A percentile compares a stretch with the other conserved stretches of the same genome.
These are phyloP conservation scores for Drosophila picticornis DNA, from an alignment of 2,888 invertebrate species.

Conservation along the genomic window DNA sequence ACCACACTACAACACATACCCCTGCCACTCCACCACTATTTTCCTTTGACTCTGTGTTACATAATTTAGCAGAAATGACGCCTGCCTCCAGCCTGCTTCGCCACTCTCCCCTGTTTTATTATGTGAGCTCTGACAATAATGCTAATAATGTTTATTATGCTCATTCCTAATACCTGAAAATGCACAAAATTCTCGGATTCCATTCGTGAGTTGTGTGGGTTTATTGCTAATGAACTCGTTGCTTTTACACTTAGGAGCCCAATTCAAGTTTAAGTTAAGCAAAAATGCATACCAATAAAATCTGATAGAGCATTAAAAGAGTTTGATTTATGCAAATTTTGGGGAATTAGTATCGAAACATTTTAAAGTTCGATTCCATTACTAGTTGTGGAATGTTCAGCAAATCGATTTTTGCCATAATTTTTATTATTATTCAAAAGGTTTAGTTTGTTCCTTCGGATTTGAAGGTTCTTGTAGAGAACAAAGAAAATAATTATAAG, in stretches of 20 bases:
- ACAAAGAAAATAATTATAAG: background rate
- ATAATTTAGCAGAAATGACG: constrained; percentile 40
- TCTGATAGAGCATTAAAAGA: background rate
- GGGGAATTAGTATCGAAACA: background rate
- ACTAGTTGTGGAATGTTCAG: too few species aligned
- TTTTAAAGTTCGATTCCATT: background rate
- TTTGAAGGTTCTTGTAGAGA: too few species aligned
- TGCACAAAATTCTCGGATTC: constrained; percentile 40
- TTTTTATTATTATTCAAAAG: too few species aligned
- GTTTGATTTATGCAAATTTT: background rate
- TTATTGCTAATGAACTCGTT: constrained; percentile 40
- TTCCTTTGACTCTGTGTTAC: constrained; percentile 32
- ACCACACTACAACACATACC: constrained; percentile 1
- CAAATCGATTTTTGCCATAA: too few species aligned
- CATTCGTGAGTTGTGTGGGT: constrained; percentile 8
- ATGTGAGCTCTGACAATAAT: constrained; percentile 62
- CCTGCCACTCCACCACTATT: background rate
- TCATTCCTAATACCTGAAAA: constrained; percentile 44
- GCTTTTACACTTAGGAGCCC: background rate
- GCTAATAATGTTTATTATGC: constrained; percentile 68
- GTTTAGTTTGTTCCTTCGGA: too few species aligned
- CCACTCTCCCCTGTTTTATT: background rate
- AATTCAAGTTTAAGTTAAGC: background rate
- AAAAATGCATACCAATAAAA: background rate
- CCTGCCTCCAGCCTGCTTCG: constrained; percentile 2